Evolutionary conservation across 1,140 invertebrate genomes (phyloP).

Genomic region (Tetraneura akinire): DNA sequence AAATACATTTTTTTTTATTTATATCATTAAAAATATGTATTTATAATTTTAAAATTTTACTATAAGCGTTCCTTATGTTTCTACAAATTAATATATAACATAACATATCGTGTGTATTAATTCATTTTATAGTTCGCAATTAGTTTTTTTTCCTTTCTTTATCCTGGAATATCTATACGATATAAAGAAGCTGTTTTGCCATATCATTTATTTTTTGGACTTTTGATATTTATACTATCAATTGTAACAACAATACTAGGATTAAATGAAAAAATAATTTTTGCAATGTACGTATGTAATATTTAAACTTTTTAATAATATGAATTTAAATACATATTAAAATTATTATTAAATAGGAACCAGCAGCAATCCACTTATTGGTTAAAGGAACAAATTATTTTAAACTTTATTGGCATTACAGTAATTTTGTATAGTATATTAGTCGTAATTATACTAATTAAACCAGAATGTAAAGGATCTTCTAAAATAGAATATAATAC

Average conservation of each 20-base stretch:
- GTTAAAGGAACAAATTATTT: constrained; percentile 66
- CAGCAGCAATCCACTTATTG: neutral
- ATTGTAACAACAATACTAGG: constrained; percentile 73
- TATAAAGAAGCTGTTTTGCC: constrained; percentile 73
- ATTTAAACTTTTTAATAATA: neutral
- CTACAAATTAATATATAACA: neutral
- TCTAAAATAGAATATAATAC: constrained; percentile 71
- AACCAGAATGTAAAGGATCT: constrained; percentile 71
- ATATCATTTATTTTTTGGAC: constrained; percentile 78
- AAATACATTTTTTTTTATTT: constrained; percentile 51
- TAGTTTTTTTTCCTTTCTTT: constrained; percentile 76
- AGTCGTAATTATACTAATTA: constrained; percentile 74
- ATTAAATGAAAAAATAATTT: constrained; percentile 80
- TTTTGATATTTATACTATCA: constrained; percentile 72
- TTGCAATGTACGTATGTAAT: constrained; percentile 61
- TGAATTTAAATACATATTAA: no score
- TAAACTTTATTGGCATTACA: constrained; percentile 76
- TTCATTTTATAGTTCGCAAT: constrained; percentile 69
- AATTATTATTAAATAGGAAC: no score
- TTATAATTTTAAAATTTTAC: neutral
- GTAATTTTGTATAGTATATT: constrained; percentile 70
- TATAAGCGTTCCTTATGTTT: neutral
- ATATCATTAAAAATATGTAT: neutral
- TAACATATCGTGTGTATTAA: neutral
- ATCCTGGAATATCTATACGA: constrained; percentile 67